Conservation (phyloP, 1,140 invertebrate species). For the Papilio aristodemus region DNA sequence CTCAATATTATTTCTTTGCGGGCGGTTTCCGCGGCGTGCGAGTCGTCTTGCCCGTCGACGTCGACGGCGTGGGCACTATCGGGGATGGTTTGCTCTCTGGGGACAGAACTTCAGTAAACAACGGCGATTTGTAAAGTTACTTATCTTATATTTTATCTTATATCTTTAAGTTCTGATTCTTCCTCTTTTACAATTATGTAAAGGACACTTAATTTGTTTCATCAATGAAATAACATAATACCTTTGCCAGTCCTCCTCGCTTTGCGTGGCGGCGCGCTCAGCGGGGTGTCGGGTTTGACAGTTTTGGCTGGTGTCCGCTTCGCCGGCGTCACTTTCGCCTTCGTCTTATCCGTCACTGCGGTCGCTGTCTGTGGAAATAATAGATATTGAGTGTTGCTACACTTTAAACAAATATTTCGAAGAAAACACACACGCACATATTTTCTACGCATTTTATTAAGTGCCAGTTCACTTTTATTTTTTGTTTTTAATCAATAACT, state of each 20-base stretch:
- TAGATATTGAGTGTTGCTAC: not conserved
- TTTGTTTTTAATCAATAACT: not conserved
- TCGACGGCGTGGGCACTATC: slow-evolving; percentile 71
- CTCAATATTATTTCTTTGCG: slow-evolving; percentile 68
- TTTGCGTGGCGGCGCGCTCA: slow-evolving; percentile 53
- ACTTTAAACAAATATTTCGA: not conserved
- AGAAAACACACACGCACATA: not conserved
- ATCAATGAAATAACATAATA: slow-evolving; percentile 36
- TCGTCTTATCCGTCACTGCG: slow-evolving; percentile 62
- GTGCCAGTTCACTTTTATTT: slow-evolving; percentile 15
- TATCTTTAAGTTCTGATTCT: no score
- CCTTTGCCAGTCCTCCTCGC: slow-evolving; percentile 60
- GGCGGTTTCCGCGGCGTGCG: slow-evolving; percentile 74
- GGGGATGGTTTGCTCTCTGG: slow-evolving; percentile 60
- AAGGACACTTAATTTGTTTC: no score
- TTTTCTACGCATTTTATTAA: not conserved
- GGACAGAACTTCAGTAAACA: not conserved
- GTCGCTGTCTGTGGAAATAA: slow-evolving; percentile 61
- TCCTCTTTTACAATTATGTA: no score
- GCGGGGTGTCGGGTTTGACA: slow-evolving; percentile 44
- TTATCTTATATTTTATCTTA: no score
- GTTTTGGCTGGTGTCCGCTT: slow-evolving; percentile 43
- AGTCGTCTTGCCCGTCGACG: slow-evolving; percentile 74
- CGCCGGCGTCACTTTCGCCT: slow-evolving; percentile 44
- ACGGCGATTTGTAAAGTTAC: slow-evolving; percentile 2